Evolutionary conservation across 2,113 vertebrate genomes (phyloP), one percentile per base, ranked within the genome.

Genomic region (Muscicapa adusta): DNA sequence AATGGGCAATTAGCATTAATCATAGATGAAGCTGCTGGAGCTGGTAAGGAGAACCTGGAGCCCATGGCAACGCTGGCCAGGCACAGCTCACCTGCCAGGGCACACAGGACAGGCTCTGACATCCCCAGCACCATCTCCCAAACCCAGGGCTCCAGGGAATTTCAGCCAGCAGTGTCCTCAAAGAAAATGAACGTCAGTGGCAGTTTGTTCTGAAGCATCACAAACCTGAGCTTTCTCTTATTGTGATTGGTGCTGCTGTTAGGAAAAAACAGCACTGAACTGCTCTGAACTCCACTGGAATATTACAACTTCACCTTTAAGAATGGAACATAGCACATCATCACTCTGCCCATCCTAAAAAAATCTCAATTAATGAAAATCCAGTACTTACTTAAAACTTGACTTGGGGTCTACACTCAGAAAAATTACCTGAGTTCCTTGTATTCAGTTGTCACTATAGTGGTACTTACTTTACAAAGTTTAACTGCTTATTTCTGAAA

Each of bases 1-100:
- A 98, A 97, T 93, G 92, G 87, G 51, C 96, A 98, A 97, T 98
- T 97, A 98, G 95, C 94, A 98, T 98, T 96, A 98, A 98, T 97
- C 97, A 97, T 96, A 96, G 60, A 96, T 97, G 94, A 97, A 96
- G 97, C 12, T 97, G 83, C 42, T 95, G 61, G 92, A 97, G 93
- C 85, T 70, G 88, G 77, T 85, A 88, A 97, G 48, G 95, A 93
- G 90, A 96, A 95, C 79, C 91, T 87, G 84, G 86, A 94, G 94
- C 92, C 93, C 78, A 56, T 65, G 66, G 93, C 67, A 93, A 96
- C 78, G 88, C 87, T 88, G 54, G 38, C 92, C 92, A 67, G 54
- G 29, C 42, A 45, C 45, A 19, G 65, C 65, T 79, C 68, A 90
- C 75, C 58, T 36, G 80, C 62, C 74, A 43, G 22, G 31, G 51